Conservation (phyloP, 2,797 vertebrate genomes). For the Cossypha polioptera region DNA sequence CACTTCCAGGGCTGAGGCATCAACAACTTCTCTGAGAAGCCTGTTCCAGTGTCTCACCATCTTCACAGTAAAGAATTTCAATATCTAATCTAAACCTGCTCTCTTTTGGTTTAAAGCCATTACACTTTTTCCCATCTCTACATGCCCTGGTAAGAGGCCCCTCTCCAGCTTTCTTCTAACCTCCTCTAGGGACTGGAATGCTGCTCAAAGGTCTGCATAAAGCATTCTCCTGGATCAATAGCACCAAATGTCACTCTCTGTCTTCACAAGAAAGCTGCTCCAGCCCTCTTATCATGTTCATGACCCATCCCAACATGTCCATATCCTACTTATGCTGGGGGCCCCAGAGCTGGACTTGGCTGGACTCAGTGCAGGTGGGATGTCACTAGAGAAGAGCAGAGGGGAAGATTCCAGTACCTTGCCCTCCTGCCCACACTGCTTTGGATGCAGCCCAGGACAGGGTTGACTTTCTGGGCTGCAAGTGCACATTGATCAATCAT, state of each 20-base stretch:
- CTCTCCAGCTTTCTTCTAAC: neutral
- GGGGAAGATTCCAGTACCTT: neutral
- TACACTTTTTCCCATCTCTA: neutral
- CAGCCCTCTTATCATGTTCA: rapidly evolving
- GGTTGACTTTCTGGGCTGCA: neutral
- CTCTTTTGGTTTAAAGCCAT: neutral
- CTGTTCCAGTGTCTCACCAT: too few species aligned
- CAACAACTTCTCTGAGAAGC: neutral
- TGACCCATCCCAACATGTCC: neutral
- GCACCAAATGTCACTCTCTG: neutral
- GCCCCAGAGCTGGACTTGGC: neutral
- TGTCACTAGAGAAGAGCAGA: neutral
- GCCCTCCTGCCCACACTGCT: neutral
- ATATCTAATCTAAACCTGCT: neutral
- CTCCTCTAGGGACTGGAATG: neutral
- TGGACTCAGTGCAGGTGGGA: too few species aligned
- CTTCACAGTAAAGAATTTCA: neutral
- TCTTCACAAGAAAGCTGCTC: neutral
- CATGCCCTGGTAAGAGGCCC: neutral
- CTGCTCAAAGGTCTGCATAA: neutral
- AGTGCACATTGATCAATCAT: too few species aligned
- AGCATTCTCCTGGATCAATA: neutral
- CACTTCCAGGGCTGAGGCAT: neutral
- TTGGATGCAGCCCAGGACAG: neutral
- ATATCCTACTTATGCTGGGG: too few species aligned